Evolutionary conservation across 2,797 vertebrate genomes (phyloP).

Genomic region (Xiphophorus birchmanni): DNA sequence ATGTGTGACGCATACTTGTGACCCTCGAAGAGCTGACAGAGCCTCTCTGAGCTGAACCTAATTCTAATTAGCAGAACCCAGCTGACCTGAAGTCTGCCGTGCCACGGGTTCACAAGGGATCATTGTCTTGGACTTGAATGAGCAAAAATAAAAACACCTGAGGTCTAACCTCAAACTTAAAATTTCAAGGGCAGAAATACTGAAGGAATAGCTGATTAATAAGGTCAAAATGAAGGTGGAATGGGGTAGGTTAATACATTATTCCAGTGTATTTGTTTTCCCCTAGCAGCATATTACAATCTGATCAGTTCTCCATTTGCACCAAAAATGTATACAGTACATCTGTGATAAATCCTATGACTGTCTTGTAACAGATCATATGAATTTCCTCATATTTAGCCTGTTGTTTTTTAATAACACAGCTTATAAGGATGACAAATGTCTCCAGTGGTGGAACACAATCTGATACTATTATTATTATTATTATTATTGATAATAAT

Average conservation of each 20-base stretch:
- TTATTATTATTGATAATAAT: neutral
- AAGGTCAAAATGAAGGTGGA: constrained; percentile 39
- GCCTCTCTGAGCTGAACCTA: constrained; percentile 31
- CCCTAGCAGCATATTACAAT: constrained; percentile 16
- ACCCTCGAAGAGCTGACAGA: constrained; percentile 39
- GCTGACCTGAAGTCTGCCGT: constrained; percentile 45
- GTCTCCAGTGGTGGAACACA: neutral
- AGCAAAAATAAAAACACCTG: constrained; percentile 35
- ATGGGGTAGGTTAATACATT: constrained; percentile 54
- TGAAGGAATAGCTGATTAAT: constrained; percentile 63
- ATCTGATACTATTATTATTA: neutral
- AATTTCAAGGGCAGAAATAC: constrained; percentile 43
- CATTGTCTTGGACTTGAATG: constrained; percentile 40
- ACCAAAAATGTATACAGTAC: neutral
- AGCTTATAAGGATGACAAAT: neutral
- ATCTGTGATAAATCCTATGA: neutral
- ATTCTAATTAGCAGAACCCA: constrained; percentile 47
- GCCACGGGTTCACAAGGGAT: constrained; percentile 24
- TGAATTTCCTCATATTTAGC: neutral
- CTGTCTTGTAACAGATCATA: neutral
- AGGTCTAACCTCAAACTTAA: constrained; percentile 40
- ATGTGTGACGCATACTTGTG: constrained; percentile 38
- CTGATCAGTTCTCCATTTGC: constrained; percentile 20
- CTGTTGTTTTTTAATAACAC: neutral
- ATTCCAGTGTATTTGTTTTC: constrained; percentile 36